phyloP scores from a whole-genome alignment of 92 coral and sea anemone genomes.

The Palythoa grandiflora region DNA sequence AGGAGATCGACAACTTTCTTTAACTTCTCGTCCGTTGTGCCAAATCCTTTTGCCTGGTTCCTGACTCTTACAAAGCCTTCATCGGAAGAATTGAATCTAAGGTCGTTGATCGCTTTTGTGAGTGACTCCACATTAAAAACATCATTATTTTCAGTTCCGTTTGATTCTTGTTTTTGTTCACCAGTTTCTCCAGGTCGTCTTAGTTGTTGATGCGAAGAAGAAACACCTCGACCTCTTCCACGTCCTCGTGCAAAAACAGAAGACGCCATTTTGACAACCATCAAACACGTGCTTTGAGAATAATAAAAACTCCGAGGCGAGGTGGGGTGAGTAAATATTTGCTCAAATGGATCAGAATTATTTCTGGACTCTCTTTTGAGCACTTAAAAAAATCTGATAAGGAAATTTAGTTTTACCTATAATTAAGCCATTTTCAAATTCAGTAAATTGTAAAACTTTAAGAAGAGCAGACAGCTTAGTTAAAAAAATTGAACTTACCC shows the following conservation, averaged over 20 bases:
- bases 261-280: slow-evolving; percentile 76
- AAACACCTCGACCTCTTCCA: slow-evolving; percentile 81
- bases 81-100: slow-evolving; percentile 50
- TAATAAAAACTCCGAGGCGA: background rate
- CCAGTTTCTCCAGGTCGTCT: slow-evolving; percentile 65
- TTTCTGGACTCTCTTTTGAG: background rate
- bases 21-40: slow-evolving; percentile 63
- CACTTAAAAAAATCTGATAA: background rate
- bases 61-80: slow-evolving; percentile 43
- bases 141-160: slow-evolving; percentile 15
- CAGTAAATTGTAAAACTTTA: background rate
- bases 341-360: background rate
- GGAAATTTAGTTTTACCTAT: background rate
- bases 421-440: background rate
- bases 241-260: slow-evolving; percentile 82
- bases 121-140: slow-evolving; percentile 6
- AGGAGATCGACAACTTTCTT: slow-evolving; percentile 69
- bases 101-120: slow-evolving; percentile 45
- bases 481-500: background rate
- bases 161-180: slow-evolving; percentile 23
- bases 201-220: slow-evolving; percentile 35
- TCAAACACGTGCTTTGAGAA: slow-evolving; percentile 22
- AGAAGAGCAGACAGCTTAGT: background rate
- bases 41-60: slow-evolving; percentile 51
- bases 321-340: slow-evolving; percentile 8